phyloP scores from a whole-genome alignment of 1,140 invertebrate genomes.

The Rhyzopertha dominica region DNA sequence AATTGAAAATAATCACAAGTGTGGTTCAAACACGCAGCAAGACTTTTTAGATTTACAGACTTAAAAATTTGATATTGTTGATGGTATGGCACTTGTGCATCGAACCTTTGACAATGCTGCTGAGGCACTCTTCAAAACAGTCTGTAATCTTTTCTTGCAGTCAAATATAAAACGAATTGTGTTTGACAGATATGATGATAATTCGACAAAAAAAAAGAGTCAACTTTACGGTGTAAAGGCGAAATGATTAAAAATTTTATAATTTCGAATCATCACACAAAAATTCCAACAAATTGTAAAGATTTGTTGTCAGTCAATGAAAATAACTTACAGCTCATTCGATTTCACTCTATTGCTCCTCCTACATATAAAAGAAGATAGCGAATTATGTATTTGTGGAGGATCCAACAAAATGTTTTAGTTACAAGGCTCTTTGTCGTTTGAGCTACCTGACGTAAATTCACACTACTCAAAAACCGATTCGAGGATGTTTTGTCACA shows the following conservation, averaged over 20 bases:
- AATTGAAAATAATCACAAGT: conserved; percentile 22
- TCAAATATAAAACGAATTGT: neutral
- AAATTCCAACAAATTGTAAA: conserved; percentile 19
- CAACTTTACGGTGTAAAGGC: conserved; percentile 20
- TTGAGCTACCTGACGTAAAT: conserved; percentile 23
- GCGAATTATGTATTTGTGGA: conserved; percentile 25
- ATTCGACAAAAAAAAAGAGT: conserved; percentile 22
- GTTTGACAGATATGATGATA: conserved; percentile 12
- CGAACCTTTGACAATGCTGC: neutral
- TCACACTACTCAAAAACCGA: conserved; percentile 21
- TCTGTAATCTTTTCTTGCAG: neutral
- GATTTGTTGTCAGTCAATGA: conserved; percentile 20
- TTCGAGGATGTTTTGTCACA: conserved; percentile 3
- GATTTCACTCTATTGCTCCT: conserved; percentile 18
- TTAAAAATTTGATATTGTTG: no score
- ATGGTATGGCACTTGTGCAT: conserved; percentile 3
- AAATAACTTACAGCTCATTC: conserved; percentile 24
- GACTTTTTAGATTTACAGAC: conserved; percentile 16
- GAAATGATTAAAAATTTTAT: conserved; percentile 24
- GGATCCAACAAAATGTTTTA: conserved; percentile 26
- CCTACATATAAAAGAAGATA: conserved; percentile 18
- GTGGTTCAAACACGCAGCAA: conserved; percentile 18
- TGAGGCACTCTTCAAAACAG: conserved; percentile 5
- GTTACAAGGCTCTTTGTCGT: conserved; percentile 20
- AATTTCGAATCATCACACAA: conserved; percentile 18